Base-by-base conservation (phyloP, 2,797 vertebrate species). In the Xenentodon cancila region DNA sequence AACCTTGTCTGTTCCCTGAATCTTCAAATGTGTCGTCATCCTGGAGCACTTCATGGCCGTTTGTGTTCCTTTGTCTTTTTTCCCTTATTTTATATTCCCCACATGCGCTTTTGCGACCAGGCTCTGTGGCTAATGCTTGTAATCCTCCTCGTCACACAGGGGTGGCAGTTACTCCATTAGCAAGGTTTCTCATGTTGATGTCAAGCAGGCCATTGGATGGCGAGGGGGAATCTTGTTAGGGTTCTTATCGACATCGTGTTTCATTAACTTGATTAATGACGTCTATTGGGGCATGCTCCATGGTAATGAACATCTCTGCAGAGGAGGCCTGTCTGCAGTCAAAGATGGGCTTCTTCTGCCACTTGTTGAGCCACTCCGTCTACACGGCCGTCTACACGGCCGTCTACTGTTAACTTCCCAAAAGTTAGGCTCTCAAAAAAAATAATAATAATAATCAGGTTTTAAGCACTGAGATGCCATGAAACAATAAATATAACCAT, bases 231-330 rank as follows among this genome's bases (percentile, higher is more conserved):
- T 86, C 86, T 91, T 84, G 81, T 89, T 89, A 88, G 84, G 77
- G 65, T 58, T 77, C 73, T 84, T 87, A 91, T 90, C 87, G 90
- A 91, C 90, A 88, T 81, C 85, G 83, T 81, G 79, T 91, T 90
- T 91, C 88, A 89, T 91, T 92, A 92, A 87, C 81, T 89, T 92
- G 90, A 92, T 91, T 89, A 90, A 92, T 90, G 84, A 76, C 82
- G 69, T 84, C 84, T 88, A 84, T 80, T 78, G 84, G 79, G 89
- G 71, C 77, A 62, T 52, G 81, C 78, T 85, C 77, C 73, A 78
- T 72, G 81, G 75, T 88, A 87, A 90, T 92, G 81, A 90, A 88
- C 84, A 78, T 88, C 84, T 86, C 82, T 80, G 77, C 77, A 72
- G 72, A 70, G 73, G 79, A 59, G 69, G 45, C 55, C 59, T 74